These are phyloP conservation scores for Neocrepidodera transversa DNA, from an alignment of 2,888 invertebrate genomes.

Conservation along the genomic window DNA sequence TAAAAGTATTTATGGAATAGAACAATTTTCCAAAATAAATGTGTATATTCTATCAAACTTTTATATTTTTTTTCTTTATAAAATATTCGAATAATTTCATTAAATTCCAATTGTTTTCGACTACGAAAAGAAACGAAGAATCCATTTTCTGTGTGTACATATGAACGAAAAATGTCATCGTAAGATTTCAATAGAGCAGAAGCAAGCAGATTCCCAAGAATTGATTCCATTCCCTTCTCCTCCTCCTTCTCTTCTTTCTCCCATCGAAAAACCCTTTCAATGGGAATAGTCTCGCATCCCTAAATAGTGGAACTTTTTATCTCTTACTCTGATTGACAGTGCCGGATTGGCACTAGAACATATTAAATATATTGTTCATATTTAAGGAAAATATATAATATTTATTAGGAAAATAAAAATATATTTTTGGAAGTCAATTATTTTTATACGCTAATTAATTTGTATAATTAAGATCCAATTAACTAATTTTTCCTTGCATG, in stretches of 20 bases:
- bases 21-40: too few relatives aligned
- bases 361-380: too few relatives aligned
- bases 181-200: conserved; percentile 21
- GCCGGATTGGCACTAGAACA: background rate
- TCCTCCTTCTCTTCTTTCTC: background rate
- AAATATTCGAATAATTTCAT: conserved; percentile 13
- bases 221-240: conserved; percentile 15
- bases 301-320: conserved; percentile 39
- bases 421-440: too few relatives aligned
- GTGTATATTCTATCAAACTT: too few relatives aligned
- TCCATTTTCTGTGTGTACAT: conserved; percentile 7
- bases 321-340: conserved; percentile 3
- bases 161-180: conserved; percentile 15
- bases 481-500: too few relatives aligned
- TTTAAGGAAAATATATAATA: too few relatives aligned
- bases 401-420: too few relatives aligned
- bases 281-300: conserved; percentile 35
- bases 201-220: conserved; percentile 14
- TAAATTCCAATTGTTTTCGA: conserved; percentile 6
- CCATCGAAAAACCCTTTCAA: conserved; percentile 24
- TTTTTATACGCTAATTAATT: too few relatives aligned
- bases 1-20: too few relatives aligned
- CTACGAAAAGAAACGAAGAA: background rate
- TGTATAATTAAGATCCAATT: too few relatives aligned
- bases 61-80: too few relatives aligned